Percentiles rank a stretch among this genome's conserved stretches.
Evolutionary conservation across 2,888 invertebrate genomes (phyloP).

Genomic region (Philopedon plagiatum): DNA sequence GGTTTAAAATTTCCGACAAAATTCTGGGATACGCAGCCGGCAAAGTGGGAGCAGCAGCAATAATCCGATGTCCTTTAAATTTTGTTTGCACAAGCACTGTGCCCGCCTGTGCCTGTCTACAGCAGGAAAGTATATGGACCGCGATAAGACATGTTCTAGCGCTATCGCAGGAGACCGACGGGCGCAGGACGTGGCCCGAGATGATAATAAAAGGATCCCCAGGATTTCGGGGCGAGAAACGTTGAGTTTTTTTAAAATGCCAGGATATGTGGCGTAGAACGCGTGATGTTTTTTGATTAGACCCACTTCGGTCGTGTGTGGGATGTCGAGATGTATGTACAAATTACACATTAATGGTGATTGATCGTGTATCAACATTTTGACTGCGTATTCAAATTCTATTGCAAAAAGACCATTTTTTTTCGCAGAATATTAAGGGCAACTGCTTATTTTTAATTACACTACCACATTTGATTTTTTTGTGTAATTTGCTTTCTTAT

Average conservation of each 20-base stretch:
- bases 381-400: no score
- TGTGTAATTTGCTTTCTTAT: no score
- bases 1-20: constrained; percentile 13
- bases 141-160: constrained; percentile 67
- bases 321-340: background rate
- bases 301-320: background rate
- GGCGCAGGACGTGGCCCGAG: constrained; percentile 46
- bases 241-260: constrained; percentile 43
- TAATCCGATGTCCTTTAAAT: constrained; percentile 39
- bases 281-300: constrained; percentile 30
- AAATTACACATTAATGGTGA: constrained; percentile 7
- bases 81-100: constrained; percentile 47
- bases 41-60: constrained; percentile 19
- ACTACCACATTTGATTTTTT: no score
- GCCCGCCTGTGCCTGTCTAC: constrained; percentile 44
- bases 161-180: constrained; percentile 56
- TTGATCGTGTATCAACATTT: no score
- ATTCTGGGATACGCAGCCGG: constrained; percentile 15
- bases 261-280: constrained; percentile 36
- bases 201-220: constrained; percentile 50
- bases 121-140: constrained; percentile 64
- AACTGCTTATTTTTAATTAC: no score
- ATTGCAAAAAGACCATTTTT: no score
- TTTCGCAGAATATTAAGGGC: no score
- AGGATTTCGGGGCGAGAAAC: constrained; percentile 30